Conservation (phyloP, 2,113 vertebrate genomes). For the Pantherophis guttatus region DNA sequence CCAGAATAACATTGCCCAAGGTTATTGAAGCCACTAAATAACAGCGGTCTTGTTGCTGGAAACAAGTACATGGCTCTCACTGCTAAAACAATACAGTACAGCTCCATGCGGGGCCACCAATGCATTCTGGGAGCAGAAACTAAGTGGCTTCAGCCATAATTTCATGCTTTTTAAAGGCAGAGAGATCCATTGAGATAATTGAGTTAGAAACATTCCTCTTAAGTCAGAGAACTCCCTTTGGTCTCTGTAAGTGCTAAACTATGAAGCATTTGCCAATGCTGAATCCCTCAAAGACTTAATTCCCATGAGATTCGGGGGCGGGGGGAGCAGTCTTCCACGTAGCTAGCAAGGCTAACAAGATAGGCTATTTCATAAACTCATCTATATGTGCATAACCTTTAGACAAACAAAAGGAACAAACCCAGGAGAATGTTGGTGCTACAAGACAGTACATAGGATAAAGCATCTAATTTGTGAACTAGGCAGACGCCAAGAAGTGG, state of each 20-base stretch:
- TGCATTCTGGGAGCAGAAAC: constrained; percentile 5
- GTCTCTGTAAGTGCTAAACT: neutral
- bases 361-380: neutral
- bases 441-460: neutral
- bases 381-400: neutral
- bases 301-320: neutral
- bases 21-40: constrained; percentile 28
- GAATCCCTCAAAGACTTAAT: neutral
- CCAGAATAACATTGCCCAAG: constrained; percentile 29
- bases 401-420: neutral
- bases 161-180: constrained; percentile 11
- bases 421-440: neutral
- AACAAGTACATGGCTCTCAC: neutral
- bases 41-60: neutral
- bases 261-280: neutral
- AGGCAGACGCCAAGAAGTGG: neutral
- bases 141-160: neutral
- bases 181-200: neutral
- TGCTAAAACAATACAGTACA: neutral
- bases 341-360: neutral
- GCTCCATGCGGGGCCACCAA: neutral
- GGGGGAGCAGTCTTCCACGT: neutral
- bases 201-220: neutral
- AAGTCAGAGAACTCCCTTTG: neutral
- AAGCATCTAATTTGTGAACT: neutral